Percentiles rank a stretch among this genome's conserved stretches.
Conservation (phyloP, 2,797 vertebrate species). For the Pangasius djambal region DNA sequence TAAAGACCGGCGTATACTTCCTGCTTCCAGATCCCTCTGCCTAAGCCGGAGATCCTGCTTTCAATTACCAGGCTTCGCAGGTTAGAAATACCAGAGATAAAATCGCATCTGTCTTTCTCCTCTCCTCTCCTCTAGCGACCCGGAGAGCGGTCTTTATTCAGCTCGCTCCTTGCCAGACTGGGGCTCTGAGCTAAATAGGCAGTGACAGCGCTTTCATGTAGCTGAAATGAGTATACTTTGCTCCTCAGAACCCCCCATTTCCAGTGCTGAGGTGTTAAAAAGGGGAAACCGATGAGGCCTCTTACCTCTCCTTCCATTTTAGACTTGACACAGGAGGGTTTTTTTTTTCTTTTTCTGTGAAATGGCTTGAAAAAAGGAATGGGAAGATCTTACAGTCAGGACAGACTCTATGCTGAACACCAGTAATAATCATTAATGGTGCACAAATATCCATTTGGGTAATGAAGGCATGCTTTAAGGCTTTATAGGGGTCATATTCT, state of each 20-base stretch:
- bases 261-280: conserved; percentile 65
- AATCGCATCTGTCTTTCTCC: conserved; percentile 62
- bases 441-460: conserved; percentile 34
- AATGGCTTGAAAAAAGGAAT: neutral
- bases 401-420: neutral
- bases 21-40: conserved; percentile 29
- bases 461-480: conserved; percentile 33
- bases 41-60: conserved; percentile 63
- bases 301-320: conserved; percentile 49
- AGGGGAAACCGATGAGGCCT: conserved; percentile 55
- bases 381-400: neutral
- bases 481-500: conserved; percentile 54
- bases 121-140: conserved; percentile 13
- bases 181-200: conserved; percentile 67
- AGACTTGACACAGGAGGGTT: conserved; percentile 47
- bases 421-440: conserved; percentile 33
- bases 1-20: conserved; percentile 19
- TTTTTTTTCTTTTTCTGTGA: conserved; percentile 10
- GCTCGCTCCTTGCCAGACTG: conserved; percentile 24
- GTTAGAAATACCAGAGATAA: conserved; percentile 70
- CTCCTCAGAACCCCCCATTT: conserved; percentile 54
- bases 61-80: conserved; percentile 69
- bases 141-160: conserved; percentile 63
- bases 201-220: conserved; percentile 73
- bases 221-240: conserved; percentile 66